Conservation (phyloP, 2,888 invertebrate species). For the Agrotis exclamationis region DNA sequence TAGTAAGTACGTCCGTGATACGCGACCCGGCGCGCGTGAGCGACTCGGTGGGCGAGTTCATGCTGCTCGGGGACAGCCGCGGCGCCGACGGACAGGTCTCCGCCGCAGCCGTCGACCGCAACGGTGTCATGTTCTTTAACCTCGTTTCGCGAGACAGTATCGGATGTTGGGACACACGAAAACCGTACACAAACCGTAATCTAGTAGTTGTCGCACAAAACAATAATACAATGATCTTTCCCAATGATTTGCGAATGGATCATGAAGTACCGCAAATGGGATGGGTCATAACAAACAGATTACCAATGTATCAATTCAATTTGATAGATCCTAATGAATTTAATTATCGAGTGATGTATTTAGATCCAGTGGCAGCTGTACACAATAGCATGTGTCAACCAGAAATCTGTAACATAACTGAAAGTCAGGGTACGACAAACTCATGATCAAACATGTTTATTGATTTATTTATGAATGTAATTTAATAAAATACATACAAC, state of each 20-base stretch:
- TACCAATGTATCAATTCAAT: slow-evolving; percentile 94
- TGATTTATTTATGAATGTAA: slow-evolving; percentile 30
- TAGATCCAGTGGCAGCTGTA: slow-evolving; percentile 92
- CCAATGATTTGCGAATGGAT: slow-evolving; percentile 95
- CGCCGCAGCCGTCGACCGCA: slow-evolving; percentile 94
- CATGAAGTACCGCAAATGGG: slow-evolving; percentile 93
- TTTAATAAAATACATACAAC: slow-evolving; percentile 40
- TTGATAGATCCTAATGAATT: slow-evolving; percentile 92
- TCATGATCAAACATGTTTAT: slow-evolving; percentile 21
- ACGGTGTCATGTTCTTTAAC: slow-evolving; percentile 95
- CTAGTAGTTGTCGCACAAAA: slow-evolving; percentile 92
- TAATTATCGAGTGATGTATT: slow-evolving; percentile 94
- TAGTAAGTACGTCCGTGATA: slow-evolving; percentile 93
- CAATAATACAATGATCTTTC: slow-evolving; percentile 93
- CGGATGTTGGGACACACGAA: slow-evolving; percentile 96
- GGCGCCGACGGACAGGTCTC: slow-evolving; percentile 94
- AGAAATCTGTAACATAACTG: slow-evolving; percentile 32
- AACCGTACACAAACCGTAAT: slow-evolving; percentile 93
- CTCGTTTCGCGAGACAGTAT: slow-evolving; percentile 95
- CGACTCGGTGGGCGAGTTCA: slow-evolving; percentile 83
- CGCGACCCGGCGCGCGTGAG: slow-evolving; percentile 91
- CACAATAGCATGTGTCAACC: slow-evolving; percentile 92
- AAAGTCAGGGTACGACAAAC: slow-evolving; percentile 16
- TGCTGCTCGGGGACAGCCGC: slow-evolving; percentile 88
- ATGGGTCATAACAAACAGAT: slow-evolving; percentile 95